A percentile compares a stretch with the other conserved stretches of the same genome.
These are phyloP conservation scores for Fregetta grallaria DNA, from an alignment of 2,113 vertebrate species.

Conservation along the genomic window DNA sequence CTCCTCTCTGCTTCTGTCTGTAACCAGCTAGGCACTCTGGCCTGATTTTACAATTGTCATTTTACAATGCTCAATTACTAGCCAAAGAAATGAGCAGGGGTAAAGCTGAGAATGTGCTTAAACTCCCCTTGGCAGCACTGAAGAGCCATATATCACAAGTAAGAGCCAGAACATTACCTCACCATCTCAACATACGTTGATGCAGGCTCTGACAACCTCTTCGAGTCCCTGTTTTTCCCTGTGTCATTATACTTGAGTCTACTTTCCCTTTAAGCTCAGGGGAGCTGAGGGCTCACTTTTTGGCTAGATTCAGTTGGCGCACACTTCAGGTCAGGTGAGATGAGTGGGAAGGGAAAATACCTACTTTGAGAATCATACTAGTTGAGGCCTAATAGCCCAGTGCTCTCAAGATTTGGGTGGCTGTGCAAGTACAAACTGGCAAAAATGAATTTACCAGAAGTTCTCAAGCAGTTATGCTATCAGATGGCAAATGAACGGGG, in stretches of 20 bases:
- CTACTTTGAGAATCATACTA: not conserved
- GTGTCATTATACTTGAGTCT: not conserved
- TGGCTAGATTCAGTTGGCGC: not conserved
- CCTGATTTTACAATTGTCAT: not conserved
- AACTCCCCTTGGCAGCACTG: not conserved
- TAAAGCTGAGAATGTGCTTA: not conserved
- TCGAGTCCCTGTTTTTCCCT: not conserved
- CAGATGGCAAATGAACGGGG: not conserved
- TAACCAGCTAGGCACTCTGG: not conserved
- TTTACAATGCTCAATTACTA: not conserved
- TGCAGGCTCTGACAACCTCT: not conserved
- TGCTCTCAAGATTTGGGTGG: not conserved
- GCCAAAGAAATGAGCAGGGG: not conserved
- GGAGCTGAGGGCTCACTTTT: not conserved
- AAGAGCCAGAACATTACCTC: not conserved
- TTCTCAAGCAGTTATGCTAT: not conserved
- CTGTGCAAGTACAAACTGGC: not conserved
- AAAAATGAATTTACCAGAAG: not conserved
- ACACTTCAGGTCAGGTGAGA: not conserved
- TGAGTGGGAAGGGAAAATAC: not conserved
- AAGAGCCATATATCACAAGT: not conserved
- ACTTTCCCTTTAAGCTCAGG: not conserved
- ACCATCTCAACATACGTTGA: not conserved
- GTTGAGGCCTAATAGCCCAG: not conserved
- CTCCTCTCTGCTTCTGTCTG: not conserved